Evolutionary conservation across 2,113 vertebrate species (phyloP).

Genomic region (Ariopsis seemanni): DNA sequence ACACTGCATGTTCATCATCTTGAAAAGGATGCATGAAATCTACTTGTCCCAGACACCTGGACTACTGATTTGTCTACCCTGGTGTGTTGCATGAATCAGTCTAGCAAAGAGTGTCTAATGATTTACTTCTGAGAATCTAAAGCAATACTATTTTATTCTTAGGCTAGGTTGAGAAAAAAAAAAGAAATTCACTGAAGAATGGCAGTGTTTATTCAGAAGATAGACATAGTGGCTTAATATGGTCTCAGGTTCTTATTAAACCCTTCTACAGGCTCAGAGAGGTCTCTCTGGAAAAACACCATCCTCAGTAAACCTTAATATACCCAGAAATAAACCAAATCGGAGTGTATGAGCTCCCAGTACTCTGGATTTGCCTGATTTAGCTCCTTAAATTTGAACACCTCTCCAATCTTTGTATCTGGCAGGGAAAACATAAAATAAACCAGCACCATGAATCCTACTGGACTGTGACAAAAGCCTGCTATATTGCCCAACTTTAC

Average conservation of each 20-base stretch:
- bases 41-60: neutral
- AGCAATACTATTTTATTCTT: neutral
- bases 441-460: constrained; percentile 2
- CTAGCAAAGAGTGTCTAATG: neutral
- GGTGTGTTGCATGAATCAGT: neutral
- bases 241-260: constrained; percentile 7
- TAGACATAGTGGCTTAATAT: constrained; percentile 18
- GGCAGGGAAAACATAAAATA: neutral
- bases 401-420: neutral
- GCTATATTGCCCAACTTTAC: constrained; percentile 6
- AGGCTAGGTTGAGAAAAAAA: neutral
- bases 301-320: constrained; percentile 22
- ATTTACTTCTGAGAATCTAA: neutral
- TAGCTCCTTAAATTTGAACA: constrained; percentile 8
- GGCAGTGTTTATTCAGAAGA: constrained; percentile 25
- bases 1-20: neutral
- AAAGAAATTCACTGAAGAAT: constrained; percentile 20
- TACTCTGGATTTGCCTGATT: constrained; percentile 7
- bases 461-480: neutral
- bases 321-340: constrained; percentile 37
- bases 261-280: constrained; percentile 7
- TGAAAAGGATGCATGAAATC: neutral
- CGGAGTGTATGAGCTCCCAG: neutral
- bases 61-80: neutral
- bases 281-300: constrained; percentile 19